phyloP scores from a whole-genome alignment of 2,113 vertebrate species.

The Pipa parva region DNA sequence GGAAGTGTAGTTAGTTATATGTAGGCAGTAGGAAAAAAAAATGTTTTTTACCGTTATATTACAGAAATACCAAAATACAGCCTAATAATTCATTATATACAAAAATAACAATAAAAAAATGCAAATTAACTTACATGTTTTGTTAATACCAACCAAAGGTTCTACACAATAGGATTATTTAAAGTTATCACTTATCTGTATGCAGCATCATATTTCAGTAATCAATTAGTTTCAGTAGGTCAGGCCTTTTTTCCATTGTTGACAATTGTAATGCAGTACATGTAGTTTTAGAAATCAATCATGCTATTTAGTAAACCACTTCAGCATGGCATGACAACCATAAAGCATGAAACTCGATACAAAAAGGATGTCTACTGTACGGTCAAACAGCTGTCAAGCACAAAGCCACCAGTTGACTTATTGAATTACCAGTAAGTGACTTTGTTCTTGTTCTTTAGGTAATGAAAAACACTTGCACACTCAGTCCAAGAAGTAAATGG shows the following conservation, averaged over 20 bases:
- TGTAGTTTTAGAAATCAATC: slow-evolving; percentile 24
- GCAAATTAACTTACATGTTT: no score
- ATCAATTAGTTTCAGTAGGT: slow-evolving; percentile 13
- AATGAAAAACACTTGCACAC: slow-evolving; percentile 12
- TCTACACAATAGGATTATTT: not conserved
- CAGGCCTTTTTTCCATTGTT: slow-evolving; percentile 13
- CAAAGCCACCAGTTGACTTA: slow-evolving; percentile 19
- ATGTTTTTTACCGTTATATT: no score
- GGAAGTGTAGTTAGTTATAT: no score
- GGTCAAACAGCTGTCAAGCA: slow-evolving; percentile 27
- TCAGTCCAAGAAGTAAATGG: slow-evolving; percentile 13
- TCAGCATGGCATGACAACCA: slow-evolving; percentile 28
- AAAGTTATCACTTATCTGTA: slow-evolving; percentile 11
- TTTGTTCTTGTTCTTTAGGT: slow-evolving; percentile 24
- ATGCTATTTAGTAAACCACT: slow-evolving; percentile 31
- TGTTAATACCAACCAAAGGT: no score
- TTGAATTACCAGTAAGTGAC: slow-evolving; percentile 15
- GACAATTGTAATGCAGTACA: slow-evolving; percentile 19
- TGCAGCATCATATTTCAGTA: slow-evolving; percentile 18
- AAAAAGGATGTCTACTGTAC: slow-evolving; percentile 26
- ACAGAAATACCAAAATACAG: no score
- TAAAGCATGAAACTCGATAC: slow-evolving; percentile 32
- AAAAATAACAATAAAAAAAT: no score
- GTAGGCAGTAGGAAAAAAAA: no score
- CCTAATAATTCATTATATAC: no score